A percentile compares a stretch with the other conserved stretches of the same genome.
Conservation (phyloP, 2,888 invertebrate genomes). For the Chirona hameri region DNA sequence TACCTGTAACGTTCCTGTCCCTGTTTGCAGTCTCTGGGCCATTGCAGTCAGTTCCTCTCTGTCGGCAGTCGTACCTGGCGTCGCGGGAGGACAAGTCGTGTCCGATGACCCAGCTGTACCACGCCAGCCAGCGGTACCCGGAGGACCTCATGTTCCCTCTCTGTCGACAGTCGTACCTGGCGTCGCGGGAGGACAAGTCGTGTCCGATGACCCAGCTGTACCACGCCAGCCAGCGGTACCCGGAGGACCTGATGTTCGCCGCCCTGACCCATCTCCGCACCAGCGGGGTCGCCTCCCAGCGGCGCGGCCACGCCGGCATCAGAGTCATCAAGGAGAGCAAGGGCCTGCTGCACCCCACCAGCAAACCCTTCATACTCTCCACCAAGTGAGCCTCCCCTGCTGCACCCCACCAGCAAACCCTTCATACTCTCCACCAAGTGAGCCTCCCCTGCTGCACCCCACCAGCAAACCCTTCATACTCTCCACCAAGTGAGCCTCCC, state of each 20-base stretch:
- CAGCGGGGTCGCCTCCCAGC: neutral
- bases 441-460: too few species aligned
- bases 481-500: too few species aligned
- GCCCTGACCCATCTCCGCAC: constrained; percentile 45
- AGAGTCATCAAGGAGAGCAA: neutral
- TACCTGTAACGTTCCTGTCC: too few species aligned
- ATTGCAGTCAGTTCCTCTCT: constrained; percentile 45
- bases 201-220: constrained; percentile 64
- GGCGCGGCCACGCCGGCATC: neutral
- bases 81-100: constrained; percentile 59
- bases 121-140: constrained; percentile 67
- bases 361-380: constrained; percentile 3
- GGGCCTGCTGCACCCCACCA: constrained; percentile 4
- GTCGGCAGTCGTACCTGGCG: constrained; percentile 60
- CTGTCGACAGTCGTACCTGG: constrained; percentile 61
- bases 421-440: too few species aligned
- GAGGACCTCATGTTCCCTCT: constrained; percentile 54
- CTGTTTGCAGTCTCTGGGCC: too few species aligned
- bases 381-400: neutral
- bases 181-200: constrained; percentile 58
- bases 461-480: too few species aligned
- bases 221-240: constrained; percentile 67
- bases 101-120: constrained; percentile 63
- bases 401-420: too few species aligned
- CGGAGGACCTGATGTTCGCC: constrained; percentile 59